Percentiles rank a stretch among this genome's conserved stretches.
phyloP scores from a whole-genome alignment of 2,113 vertebrate species.

The Reinhardtius hippoglossoides region DNA sequence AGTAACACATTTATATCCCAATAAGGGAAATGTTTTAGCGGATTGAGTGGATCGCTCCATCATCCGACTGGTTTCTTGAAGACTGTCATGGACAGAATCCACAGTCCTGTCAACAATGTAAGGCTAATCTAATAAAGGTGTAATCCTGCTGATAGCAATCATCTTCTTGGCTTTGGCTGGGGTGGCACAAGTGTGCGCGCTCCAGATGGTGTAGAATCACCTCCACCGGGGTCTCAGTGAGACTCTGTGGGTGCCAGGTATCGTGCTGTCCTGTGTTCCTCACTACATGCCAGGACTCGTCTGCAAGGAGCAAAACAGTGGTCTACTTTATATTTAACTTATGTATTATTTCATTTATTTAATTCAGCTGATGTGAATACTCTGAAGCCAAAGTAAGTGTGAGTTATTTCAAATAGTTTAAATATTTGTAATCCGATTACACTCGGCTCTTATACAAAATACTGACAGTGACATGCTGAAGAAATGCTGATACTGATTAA shows the following conservation, averaged over 20 bases:
- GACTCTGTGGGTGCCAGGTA: constrained; percentile 52
- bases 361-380: too few species aligned
- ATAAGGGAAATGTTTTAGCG: constrained; percentile 21
- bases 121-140: constrained; percentile 73
- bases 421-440: background rate
- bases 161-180: constrained; percentile 68
- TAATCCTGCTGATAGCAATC: constrained; percentile 76
- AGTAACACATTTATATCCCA: constrained; percentile 7
- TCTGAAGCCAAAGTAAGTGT: too few species aligned
- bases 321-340: background rate
- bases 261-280: constrained; percentile 7
- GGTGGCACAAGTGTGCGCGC: background rate
- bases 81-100: constrained; percentile 26
- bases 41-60: constrained; percentile 28
- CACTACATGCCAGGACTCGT: constrained; percentile 26
- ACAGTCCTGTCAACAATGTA: constrained; percentile 64
- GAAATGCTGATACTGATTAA: background rate
- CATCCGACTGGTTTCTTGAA: constrained; percentile 23
- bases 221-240: constrained; percentile 54
- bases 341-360: too few species aligned
- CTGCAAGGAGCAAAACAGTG: constrained; percentile 5
- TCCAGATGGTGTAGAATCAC: constrained; percentile 74
- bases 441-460: background rate
- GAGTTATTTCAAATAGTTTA: background rate
- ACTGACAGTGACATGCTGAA: background rate